Conservation (phyloP, 1,140 invertebrate genomes). For the Zaprionus gabonicus region DNA sequence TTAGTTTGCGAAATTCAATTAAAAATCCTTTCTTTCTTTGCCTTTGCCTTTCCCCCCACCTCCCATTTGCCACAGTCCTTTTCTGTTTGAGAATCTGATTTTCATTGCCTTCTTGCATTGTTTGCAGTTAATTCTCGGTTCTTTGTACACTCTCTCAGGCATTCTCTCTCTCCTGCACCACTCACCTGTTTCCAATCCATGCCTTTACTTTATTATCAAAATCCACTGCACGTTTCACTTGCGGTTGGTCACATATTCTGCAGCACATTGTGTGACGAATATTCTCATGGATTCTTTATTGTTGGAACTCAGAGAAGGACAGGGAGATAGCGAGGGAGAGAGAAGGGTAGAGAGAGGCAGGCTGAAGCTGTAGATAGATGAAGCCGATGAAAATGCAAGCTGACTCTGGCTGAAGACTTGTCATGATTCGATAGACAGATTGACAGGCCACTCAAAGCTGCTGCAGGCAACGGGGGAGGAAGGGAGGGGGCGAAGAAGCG, state of each 20-base stretch:
- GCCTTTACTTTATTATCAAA: slow-evolving; percentile 52
- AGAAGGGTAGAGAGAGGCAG: not conserved
- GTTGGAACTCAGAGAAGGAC: slow-evolving; percentile 16
- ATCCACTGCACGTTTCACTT: slow-evolving; percentile 54
- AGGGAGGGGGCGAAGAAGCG: not conserved
- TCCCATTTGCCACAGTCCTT: not conserved
- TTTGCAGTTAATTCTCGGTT: slow-evolving; percentile 25
- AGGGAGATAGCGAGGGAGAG: not conserved
- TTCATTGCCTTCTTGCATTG: slow-evolving; percentile 1
- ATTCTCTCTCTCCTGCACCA: not conserved
- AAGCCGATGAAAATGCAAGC: slow-evolving; percentile 50
- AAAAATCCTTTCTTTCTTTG: not conserved
- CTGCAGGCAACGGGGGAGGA: not conserved
- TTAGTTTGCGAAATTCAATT: slow-evolving; percentile 4
- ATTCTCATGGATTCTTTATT: slow-evolving; percentile 35
- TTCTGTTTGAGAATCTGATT: slow-evolving; percentile 3
- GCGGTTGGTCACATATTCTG: slow-evolving; percentile 37
- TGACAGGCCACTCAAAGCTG: slow-evolving; percentile 1
- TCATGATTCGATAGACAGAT: slow-evolving; percentile 4
- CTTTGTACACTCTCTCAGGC: not conserved
- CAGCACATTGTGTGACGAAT: slow-evolving; percentile 12
- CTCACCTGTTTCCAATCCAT: slow-evolving; percentile 1
- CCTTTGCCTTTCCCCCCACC: not conserved
- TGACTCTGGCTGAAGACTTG: slow-evolving; percentile 49
- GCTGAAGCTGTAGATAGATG: not conserved